These are phyloP conservation scores for Mesembrinibis cayennensis DNA, from an alignment of 2,113 vertebrate species.

Conservation along the genomic window DNA sequence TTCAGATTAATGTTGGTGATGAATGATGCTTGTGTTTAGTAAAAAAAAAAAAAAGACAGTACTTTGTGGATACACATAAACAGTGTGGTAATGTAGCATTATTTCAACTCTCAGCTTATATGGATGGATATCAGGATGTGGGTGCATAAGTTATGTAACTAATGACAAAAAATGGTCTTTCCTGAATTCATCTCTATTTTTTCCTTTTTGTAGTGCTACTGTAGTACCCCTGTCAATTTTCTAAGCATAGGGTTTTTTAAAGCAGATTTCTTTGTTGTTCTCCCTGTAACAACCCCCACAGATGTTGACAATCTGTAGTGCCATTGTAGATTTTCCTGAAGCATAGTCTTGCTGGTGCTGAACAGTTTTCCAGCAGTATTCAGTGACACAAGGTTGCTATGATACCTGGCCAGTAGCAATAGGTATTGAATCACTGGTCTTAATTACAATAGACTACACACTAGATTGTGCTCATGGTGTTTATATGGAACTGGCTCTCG, in stretches of 20 bases:
- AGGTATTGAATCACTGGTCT: slow-evolving; percentile 60
- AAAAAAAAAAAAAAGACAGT: not conserved
- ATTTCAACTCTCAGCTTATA: not conserved
- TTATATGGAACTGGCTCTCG: not conserved
- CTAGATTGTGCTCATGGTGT: not conserved
- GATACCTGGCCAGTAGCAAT: slow-evolving; percentile 65
- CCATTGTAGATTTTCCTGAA: slow-evolving; percentile 48
- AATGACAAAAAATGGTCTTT: not conserved
- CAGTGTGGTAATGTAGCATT: not conserved
- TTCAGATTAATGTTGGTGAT: slow-evolving; percentile 22
- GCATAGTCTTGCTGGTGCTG: slow-evolving; percentile 52
- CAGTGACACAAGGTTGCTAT: slow-evolving; percentile 67
- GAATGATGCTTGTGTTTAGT: not conserved
- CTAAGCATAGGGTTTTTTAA: not conserved
- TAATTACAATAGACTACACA: slow-evolving; percentile 57
- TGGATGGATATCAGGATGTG: not conserved
- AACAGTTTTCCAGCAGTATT: slow-evolving; percentile 59
- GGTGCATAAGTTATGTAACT: not conserved
- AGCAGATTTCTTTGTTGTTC: slow-evolving; percentile 54
- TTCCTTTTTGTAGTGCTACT: not conserved
- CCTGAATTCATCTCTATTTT: not conserved
- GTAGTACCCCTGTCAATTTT: not conserved
- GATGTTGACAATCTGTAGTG: slow-evolving; percentile 56
- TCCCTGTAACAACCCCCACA: slow-evolving; percentile 60
- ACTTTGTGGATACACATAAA: not conserved